These are phyloP conservation scores for Microtus pennsylvanicus DNA, from an alignment of 2,113 vertebrate genomes.

Conservation along the genomic window DNA sequence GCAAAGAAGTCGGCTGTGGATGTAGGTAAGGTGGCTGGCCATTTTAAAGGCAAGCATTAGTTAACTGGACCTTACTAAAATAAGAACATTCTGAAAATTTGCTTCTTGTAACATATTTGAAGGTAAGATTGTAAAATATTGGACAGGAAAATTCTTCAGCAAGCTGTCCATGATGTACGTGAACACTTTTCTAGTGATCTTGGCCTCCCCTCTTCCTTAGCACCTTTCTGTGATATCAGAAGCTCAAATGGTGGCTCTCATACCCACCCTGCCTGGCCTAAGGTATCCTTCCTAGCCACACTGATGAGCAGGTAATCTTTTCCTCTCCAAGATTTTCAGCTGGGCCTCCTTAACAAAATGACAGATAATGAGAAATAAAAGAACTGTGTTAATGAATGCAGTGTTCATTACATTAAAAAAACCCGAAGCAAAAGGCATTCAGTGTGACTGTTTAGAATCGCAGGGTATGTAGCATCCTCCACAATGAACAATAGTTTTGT, in stretches of 20 bases:
- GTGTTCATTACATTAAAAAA: too few species aligned
- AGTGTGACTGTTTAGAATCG: neutral
- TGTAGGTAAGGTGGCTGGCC: neutral
- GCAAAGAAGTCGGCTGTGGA: neutral
- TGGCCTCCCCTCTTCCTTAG: neutral
- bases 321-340: neutral
- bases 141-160: neutral
- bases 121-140: neutral
- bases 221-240: neutral
- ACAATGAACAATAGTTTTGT: neutral
- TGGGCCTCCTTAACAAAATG: neutral
- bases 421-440: neutral
- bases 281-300: neutral
- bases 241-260: neutral
- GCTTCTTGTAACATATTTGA: constrained; percentile 16
- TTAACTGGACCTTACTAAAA: constrained; percentile 6
- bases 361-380: neutral
- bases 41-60: neutral
- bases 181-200: neutral
- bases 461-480: neutral
- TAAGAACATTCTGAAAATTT: constrained; percentile 24
- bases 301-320: neutral
- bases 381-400: neutral
- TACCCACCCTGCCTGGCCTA: neutral
- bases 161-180: fast-evolving